phyloP scores from a whole-genome alignment of 2,797 vertebrate genomes.

The Carduelis carduelis region DNA sequence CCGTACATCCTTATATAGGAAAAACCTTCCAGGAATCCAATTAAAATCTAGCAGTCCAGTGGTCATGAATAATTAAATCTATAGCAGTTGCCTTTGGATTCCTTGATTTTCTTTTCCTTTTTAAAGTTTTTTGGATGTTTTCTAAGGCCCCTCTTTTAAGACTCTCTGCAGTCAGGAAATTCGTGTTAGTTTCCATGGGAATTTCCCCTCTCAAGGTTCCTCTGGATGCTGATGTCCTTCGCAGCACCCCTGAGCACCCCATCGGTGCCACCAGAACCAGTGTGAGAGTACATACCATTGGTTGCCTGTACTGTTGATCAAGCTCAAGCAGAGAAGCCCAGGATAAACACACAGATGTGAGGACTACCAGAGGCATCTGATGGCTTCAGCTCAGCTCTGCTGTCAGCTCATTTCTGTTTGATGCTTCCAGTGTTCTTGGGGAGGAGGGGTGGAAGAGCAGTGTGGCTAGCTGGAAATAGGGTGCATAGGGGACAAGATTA shows the following conservation, averaged over 20 bases:
- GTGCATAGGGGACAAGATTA: background rate
- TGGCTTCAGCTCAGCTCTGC: background rate
- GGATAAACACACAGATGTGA: background rate
- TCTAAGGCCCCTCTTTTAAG: background rate
- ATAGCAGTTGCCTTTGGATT: background rate
- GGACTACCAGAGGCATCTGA: background rate
- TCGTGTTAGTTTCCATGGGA: accelerated
- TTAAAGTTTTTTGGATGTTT: accelerated
- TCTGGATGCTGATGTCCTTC: background rate
- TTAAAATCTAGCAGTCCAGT: background rate
- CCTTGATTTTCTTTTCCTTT: background rate
- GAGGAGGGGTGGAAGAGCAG: accelerated
- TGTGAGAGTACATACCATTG: accelerated
- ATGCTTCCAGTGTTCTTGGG: background rate
- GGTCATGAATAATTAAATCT: background rate
- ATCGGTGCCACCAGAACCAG: accelerated
- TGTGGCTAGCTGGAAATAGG: background rate
- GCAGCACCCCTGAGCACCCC: background rate
- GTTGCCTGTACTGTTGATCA: background rate
- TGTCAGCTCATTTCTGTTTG: background rate
- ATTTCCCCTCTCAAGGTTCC: background rate
- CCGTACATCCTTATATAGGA: accelerated
- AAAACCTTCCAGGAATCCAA: background rate
- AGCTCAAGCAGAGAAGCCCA: background rate
- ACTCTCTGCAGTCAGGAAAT: background rate